Evolutionary conservation across 2,113 vertebrate genomes (phyloP), one percentile per base, ranked within the genome.

Genomic region (Podarcis muralis): DNA sequence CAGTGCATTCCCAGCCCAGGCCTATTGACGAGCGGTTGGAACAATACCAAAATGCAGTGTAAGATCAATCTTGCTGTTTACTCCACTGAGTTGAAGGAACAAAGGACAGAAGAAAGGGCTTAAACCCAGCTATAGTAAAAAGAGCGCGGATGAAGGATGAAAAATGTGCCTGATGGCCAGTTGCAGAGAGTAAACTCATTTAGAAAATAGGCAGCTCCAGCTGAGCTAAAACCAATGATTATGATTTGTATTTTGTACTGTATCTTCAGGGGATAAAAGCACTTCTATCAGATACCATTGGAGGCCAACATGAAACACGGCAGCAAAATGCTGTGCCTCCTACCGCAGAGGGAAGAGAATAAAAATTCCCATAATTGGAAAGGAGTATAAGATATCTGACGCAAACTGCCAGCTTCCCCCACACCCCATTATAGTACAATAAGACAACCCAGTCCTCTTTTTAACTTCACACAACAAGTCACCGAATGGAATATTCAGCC

Each of bases 171-270:
- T 97, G 97, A 97, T 94, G 96, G 90, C 95, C 97, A 97, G 96
- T 94, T 94, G 96, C 94, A 96, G 94, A 93, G 94, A 96, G 93
- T 96, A 97, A 97, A 96, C 92, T 97, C 97, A 98, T 98, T 98
- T 98, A 98, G 97, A 99, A 98, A 98, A 98, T 97, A 97, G 97
- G 97, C 98, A 98, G 97, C 97, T 97, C 98, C 97, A 97, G 97
- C 98, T 98, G 98, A 98, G 98, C 98, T 98, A 98, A 99, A 99
- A 98, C 98, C 98, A 97, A 97, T 93, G 96, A 97, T 98, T 98
- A 98, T 98, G 98, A 98, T 99, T 98, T 99, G 98, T 98, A 98
- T 98, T 98, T 98, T 98, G 97, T 97, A 97, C 98, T 98, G 97
- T 98, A 98, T 98, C 98, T 99, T 98, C 95, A 92, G 96, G 97